Conservation (phyloP, 2,888 invertebrate species). For the Drosophila neonasuta region DNA sequence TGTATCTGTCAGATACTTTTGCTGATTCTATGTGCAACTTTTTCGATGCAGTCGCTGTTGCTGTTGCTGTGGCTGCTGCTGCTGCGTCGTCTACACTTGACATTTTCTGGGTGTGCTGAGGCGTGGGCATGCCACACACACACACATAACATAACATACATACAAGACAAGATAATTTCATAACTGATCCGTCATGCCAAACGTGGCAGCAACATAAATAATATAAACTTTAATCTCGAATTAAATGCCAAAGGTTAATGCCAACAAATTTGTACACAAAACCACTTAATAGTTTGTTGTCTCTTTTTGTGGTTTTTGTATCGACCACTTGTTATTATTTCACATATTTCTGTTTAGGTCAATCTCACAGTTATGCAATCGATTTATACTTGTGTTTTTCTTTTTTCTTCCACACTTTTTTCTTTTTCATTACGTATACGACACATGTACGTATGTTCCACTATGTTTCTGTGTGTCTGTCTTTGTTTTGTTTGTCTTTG, state of each 20-base stretch:
- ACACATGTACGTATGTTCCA: slow-evolving; percentile 24
- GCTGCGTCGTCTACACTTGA: slow-evolving; percentile 53
- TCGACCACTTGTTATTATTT: slow-evolving; percentile 35
- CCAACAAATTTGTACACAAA: slow-evolving; percentile 55
- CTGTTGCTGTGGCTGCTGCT: background rate
- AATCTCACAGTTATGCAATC: slow-evolving; percentile 51
- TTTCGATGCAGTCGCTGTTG: slow-evolving; percentile 15
- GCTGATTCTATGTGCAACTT: slow-evolving; percentile 48
- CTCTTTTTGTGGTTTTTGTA: slow-evolving; percentile 15
- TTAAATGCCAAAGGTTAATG: slow-evolving; percentile 72
- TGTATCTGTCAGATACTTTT: slow-evolving; percentile 68
- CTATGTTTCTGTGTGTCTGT: slow-evolving; percentile 23
- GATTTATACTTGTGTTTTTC: slow-evolving; percentile 21
- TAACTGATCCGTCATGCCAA: slow-evolving; percentile 52
- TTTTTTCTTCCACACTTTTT: slow-evolving; percentile 12
- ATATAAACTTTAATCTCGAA: slow-evolving; percentile 28
- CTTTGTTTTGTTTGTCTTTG: slow-evolving; percentile 38
- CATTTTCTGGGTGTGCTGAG: slow-evolving; percentile 66
- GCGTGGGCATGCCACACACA: slow-evolving; percentile 54
- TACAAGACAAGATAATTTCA: slow-evolving; percentile 30
- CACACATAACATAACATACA: too few species aligned
- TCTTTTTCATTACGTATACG: slow-evolving; percentile 40
- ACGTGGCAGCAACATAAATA: slow-evolving; percentile 17
- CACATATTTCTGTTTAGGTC: slow-evolving; percentile 46
- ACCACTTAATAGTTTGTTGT: slow-evolving; percentile 25